Conservation (phyloP, 2,888 invertebrate species). For the Epinotia brunnichana region DNA sequence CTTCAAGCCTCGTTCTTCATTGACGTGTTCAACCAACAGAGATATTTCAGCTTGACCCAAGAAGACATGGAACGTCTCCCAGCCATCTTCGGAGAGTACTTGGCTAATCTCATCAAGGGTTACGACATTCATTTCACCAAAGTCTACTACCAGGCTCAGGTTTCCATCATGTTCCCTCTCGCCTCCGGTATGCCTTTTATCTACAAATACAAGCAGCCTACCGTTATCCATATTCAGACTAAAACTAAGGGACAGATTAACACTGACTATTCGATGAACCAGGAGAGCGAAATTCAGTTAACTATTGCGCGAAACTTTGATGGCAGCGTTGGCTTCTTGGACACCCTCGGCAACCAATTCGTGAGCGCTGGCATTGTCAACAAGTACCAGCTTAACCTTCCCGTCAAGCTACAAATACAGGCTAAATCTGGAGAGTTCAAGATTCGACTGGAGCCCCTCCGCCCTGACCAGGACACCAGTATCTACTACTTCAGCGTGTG, state of each 20-base stretch:
- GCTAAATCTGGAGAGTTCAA: conserved; percentile 73
- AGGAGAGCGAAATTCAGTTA: conserved; percentile 76
- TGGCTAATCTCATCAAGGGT: conserved; percentile 73
- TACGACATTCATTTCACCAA: conserved; percentile 84
- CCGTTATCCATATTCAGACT: conserved; percentile 80
- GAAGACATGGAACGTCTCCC: conserved; percentile 79
- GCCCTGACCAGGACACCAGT: conserved; percentile 77
- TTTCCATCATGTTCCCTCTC: conserved; percentile 87
- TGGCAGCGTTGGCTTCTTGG: conserved; percentile 86
- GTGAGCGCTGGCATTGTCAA: conserved; percentile 85
- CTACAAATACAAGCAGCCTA: conserved; percentile 85
- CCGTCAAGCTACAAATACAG: conserved; percentile 80
- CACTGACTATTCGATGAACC: conserved; percentile 60
- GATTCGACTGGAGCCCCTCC: conserved; percentile 76
- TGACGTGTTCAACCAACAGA: conserved; percentile 71
- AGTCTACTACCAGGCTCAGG: conserved; percentile 82
- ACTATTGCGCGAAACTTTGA: conserved; percentile 83
- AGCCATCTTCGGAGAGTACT: conserved; percentile 62
- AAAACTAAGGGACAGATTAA: conserved; percentile 74
- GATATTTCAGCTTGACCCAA: conserved; percentile 82
- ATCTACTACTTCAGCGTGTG: conserved; percentile 84
- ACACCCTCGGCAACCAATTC: conserved; percentile 85
- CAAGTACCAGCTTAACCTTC: conserved; percentile 84
- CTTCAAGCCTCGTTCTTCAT: conserved; percentile 83
- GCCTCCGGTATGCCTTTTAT: conserved; percentile 88